Base-by-base conservation (phyloP, 92 coral and sea anemone genomes). In the Galaxea fascicularis region DNA sequence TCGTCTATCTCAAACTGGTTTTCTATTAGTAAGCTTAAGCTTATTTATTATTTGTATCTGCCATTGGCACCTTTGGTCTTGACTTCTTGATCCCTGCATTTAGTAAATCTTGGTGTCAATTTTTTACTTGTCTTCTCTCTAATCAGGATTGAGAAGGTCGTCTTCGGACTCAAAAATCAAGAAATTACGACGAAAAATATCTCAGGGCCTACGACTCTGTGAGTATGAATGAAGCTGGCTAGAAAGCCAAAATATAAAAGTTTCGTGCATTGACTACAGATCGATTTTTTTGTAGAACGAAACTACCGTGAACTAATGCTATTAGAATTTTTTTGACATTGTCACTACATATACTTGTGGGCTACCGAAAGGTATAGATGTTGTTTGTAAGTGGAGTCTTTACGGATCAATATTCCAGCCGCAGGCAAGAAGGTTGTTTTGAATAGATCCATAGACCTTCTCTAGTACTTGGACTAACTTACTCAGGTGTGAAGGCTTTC, bases 181-280 rank as follows among this genome's bases (percentile, higher is more conserved):
- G 52, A 93, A 92, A 83, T 84, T 95, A 16, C 93, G 97, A 44
- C 90, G 94, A 79, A 91, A 94, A 77, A 87, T 95, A 67, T 96
- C 98, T 20, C 98, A 96, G 78, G 94, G 98, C 57, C 86, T 96
- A 45, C 90, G 98, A 47, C 76, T 96, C n/a, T 96, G 98, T 96
- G 81, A 89, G 98, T 91, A 21, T 74, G 20, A 35, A 21, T 39
- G 28, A 21, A 24, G 49, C 28, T 72, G 31, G 17, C 10, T 62
- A 46, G 18, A 25, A 26, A 44, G 11, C 77, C 10, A 24, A 71
- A 22, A 10, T 8, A 26, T n/a, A 18, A 71, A 10, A 22, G 58
- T 17, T 74, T 14, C 24, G 49, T 26, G 39, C 56, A 1, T 13
- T 26, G 30, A 22, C 13, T 13, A 7, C 25, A 71, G 41, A 35